phyloP scores from a whole-genome alignment of 2,113 vertebrate species.

The Antigone vipio region DNA sequence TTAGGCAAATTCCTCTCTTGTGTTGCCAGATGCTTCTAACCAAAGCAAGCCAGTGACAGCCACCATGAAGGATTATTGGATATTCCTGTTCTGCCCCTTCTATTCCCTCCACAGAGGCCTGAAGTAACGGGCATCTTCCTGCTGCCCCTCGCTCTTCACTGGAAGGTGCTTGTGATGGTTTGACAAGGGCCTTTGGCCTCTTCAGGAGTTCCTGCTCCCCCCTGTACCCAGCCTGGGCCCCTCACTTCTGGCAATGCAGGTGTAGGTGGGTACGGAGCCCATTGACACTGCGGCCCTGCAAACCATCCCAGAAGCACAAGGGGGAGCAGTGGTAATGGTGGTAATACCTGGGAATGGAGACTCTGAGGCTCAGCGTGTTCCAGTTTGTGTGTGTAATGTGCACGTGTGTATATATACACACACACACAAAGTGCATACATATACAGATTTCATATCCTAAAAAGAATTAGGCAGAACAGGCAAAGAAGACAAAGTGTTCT shows the following conservation, averaged over 20 bases:
- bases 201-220: not conserved
- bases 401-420: not conserved
- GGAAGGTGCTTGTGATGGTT: not conserved
- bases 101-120: not conserved
- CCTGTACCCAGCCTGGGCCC: not conserved
- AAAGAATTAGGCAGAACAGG: not conserved
- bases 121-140: not conserved
- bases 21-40: constrained; percentile 10
- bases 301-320: not conserved
- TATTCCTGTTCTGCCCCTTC: not conserved
- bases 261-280: not conserved
- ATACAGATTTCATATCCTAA: not conserved
- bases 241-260: not conserved
- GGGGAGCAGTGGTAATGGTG: not conserved
- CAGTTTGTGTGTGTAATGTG: not conserved
- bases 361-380: not conserved
- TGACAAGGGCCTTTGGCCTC: not conserved
- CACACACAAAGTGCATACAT: too few species aligned
- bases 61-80: not conserved
- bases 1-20: not conserved
- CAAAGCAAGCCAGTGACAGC: not conserved
- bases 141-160: not conserved
- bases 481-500: not conserved
- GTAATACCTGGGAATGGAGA: not conserved
- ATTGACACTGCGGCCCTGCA: not conserved